Conservation (phyloP, 2,888 invertebrate genomes). For the Hyles lineata region DNA sequence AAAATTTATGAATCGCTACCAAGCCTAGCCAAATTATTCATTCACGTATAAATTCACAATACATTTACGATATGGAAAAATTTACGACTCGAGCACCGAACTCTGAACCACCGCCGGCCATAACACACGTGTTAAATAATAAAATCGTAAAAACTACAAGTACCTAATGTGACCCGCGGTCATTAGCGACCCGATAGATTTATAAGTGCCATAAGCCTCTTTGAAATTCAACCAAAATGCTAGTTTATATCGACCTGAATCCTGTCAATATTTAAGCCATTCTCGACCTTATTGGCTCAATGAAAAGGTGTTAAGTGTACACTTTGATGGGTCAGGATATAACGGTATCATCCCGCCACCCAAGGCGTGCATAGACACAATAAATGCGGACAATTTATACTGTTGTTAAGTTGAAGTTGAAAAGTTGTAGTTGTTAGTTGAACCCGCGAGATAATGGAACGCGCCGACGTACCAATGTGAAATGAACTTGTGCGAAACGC, state of each 20-base stretch:
- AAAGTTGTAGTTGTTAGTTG: constrained; percentile 72
- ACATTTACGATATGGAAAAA: constrained; percentile 16
- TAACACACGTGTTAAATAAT: constrained; percentile 28
- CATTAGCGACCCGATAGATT: constrained; percentile 77
- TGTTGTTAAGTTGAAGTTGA: constrained; percentile 75
- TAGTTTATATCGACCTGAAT: neutral
- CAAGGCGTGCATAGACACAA: constrained; percentile 72
- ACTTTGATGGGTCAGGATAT: neutral
- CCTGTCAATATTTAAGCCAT: neutral
- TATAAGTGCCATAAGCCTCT: constrained; percentile 74
- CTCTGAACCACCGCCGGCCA: constrained; percentile 12
- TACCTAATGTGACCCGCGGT: constrained; percentile 54
- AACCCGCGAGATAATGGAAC: constrained; percentile 29
- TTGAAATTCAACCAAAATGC: constrained; percentile 54
- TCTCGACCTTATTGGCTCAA: neutral
- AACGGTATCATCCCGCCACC: constrained; percentile 62
- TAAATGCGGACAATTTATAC: constrained; percentile 80
- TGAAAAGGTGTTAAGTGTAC: neutral
- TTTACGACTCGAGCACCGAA: constrained; percentile 25
- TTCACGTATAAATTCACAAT: constrained; percentile 20
- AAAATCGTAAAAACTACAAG: constrained; percentile 27
- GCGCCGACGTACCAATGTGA: constrained; percentile 24
- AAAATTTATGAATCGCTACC: constrained; percentile 25
- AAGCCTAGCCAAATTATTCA: constrained; percentile 18
- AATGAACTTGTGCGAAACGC: constrained; percentile 24